These are phyloP conservation scores for Apotomis betuletana DNA, from an alignment of 2,888 invertebrate species.

Conservation along the genomic window DNA sequence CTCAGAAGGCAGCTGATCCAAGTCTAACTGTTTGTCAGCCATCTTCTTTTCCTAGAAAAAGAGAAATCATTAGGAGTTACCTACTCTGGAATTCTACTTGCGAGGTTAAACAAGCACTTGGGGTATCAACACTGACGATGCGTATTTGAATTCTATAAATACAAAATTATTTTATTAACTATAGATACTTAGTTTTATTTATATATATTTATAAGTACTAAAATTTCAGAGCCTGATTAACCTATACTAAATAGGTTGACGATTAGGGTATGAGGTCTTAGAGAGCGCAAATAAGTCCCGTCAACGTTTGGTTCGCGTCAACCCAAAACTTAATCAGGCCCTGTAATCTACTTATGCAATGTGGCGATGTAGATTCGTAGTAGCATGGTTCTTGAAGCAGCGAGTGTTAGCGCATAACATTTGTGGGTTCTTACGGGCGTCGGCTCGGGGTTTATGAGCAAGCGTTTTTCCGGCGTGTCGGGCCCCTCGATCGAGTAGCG, in stretches of 20 bases:
- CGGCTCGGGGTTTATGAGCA: slow-evolving; percentile 80
- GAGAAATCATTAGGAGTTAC: slow-evolving; percentile 70
- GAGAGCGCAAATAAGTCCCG: background rate
- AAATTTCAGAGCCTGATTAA: slow-evolving; percentile 1
- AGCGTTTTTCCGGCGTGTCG: slow-evolving; percentile 79
- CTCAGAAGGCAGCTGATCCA: slow-evolving; percentile 96
- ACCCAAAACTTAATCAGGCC: slow-evolving; percentile 9
- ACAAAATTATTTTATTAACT: background rate
- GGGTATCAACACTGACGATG: slow-evolving; percentile 8
- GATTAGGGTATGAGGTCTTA: background rate
- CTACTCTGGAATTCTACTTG: slow-evolving; percentile 23
- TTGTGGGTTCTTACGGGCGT: slow-evolving; percentile 76
- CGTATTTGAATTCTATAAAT: background rate
- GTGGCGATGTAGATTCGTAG: slow-evolving; percentile 6
- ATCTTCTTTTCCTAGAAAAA: slow-evolving; percentile 87
- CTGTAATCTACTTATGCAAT: background rate
- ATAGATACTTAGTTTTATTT: background rate
- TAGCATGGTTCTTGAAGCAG: slow-evolving; percentile 16
- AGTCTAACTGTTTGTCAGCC: slow-evolving; percentile 88
- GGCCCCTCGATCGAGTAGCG: slow-evolving; percentile 77
- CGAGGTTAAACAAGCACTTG: slow-evolving; percentile 22
- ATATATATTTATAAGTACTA: background rate
- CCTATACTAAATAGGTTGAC: background rate
- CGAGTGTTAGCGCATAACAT: slow-evolving; percentile 48
- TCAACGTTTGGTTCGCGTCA: background rate